Conservation (phyloP, 2,797 vertebrate genomes). For the Rhinophrynus dorsalis region DNA sequence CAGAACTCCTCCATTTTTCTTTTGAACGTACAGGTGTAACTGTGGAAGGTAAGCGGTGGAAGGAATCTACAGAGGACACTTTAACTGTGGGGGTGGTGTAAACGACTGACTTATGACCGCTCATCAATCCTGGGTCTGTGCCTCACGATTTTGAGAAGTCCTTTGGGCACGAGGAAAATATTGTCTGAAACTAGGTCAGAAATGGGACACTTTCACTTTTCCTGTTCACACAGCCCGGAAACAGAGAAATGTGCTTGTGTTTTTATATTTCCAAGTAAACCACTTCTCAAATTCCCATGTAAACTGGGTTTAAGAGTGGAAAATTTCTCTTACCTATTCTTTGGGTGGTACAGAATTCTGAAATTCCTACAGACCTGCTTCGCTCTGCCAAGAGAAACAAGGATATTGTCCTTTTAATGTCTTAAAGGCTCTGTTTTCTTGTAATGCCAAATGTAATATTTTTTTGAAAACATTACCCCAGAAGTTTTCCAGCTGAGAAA, state of each 20-base stretch:
- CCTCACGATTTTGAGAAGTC: background rate
- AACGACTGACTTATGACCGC: background rate
- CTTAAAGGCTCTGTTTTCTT: slow-evolving; percentile 75
- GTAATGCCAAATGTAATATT: slow-evolving; percentile 83
- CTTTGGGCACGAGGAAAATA: background rate
- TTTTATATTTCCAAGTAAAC: slow-evolving; percentile 51
- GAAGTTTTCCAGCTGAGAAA: slow-evolving; percentile 84
- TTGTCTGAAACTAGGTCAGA: slow-evolving; percentile 19
- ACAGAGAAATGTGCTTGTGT: slow-evolving; percentile 38
- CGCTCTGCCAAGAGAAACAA: slow-evolving; percentile 73
- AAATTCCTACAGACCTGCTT: slow-evolving; percentile 69
- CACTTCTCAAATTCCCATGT: slow-evolving; percentile 62
- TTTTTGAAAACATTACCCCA: slow-evolving; percentile 79
- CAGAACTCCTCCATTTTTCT: too few species aligned
- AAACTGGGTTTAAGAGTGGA: slow-evolving; percentile 63
- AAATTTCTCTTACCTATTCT: slow-evolving; percentile 71
- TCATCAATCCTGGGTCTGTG: background rate
- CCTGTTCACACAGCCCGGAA: slow-evolving; percentile 41
- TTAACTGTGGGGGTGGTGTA: too few species aligned
- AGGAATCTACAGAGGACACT: background rate
- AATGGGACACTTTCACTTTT: slow-evolving; percentile 44
- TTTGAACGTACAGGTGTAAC: too few species aligned
- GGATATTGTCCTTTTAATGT: slow-evolving; percentile 78
- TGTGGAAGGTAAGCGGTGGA: too few species aligned
- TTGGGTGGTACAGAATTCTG: slow-evolving; percentile 69